These are phyloP conservation scores for Philhelius pedissequus DNA, from an alignment of 2,888 invertebrate genomes.

Conservation along the genomic window DNA sequence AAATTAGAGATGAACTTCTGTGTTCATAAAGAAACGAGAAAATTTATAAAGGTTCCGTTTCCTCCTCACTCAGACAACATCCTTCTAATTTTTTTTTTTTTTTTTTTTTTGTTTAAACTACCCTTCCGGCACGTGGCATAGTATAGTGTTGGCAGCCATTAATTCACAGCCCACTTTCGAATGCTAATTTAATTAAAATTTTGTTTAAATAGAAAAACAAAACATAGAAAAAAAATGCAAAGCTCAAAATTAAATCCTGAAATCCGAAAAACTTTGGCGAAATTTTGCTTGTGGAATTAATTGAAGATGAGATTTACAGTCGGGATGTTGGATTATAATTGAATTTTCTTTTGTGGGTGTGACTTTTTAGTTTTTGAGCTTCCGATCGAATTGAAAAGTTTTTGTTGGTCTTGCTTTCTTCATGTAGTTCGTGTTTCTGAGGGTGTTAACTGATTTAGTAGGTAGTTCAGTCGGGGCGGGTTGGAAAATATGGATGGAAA, in stretches of 20 bases:
- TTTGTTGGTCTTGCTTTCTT: background rate
- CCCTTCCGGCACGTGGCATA: too few species aligned
- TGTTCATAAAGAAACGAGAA: background rate
- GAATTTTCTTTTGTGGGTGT: constrained; percentile 64
- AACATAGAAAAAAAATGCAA: background rate
- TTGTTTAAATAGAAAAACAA: constrained; percentile 19
- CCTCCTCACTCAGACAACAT: background rate
- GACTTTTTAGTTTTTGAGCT: constrained; percentile 55
- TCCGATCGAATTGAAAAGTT: constrained; percentile 26
- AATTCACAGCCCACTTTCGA: constrained; percentile 51
- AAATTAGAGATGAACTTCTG: constrained; percentile 15
- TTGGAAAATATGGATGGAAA: constrained; percentile 37
- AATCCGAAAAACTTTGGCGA: constrained; percentile 38
- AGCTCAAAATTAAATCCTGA: constrained; percentile 1
- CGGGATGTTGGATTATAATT: constrained; percentile 61
- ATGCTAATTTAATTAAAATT: constrained; percentile 67
- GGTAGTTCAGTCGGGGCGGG: background rate
- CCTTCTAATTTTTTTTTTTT: background rate
- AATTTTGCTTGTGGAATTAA: constrained; percentile 53
- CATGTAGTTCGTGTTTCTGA: constrained; percentile 1
- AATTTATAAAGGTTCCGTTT: background rate
- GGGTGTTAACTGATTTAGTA: background rate
- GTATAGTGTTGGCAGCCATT: constrained; percentile 40
- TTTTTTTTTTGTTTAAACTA: too few species aligned
- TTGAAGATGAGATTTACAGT: constrained; percentile 68